A percentile compares a stretch with the other conserved stretches of the same genome.
Evolutionary conservation across 1,140 invertebrate genomes (phyloP).

Genomic region (Periplaneta americana): DNA sequence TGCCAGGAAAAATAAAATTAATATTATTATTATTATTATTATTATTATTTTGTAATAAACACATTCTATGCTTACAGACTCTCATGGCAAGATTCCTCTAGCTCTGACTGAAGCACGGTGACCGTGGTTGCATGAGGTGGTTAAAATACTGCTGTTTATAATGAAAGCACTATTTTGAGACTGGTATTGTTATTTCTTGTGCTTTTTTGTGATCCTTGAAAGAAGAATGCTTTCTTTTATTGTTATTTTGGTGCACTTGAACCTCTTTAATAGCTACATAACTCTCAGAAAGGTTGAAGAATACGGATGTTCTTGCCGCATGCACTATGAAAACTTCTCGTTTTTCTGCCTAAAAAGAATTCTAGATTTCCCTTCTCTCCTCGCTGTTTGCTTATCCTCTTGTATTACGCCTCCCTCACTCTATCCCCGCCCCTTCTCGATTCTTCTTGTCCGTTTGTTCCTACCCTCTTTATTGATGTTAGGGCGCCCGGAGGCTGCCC

Average conservation of each 20-base stretch:
- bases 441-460: conserved; percentile 9
- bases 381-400: conserved; percentile 13
- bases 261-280: background rate
- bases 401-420: conserved; percentile 6
- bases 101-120: too few species aligned
- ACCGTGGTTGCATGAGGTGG: too few species aligned
- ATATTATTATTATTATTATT: too few species aligned
- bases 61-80: too few species aligned
- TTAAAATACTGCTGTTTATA: too few species aligned
- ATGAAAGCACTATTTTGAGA: background rate
- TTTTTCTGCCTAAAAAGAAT: background rate
- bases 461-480: conserved; percentile 13
- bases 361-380: background rate
- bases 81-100: too few species aligned
- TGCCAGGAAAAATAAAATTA: too few species aligned
- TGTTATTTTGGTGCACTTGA: background rate
- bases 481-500: background rate
- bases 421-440: background rate
- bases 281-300: background rate
- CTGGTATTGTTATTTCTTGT: background rate
- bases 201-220: background rate
- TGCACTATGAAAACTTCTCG: background rate
- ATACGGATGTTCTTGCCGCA: background rate
- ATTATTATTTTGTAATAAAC: too few species aligned
- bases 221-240: background rate